A percentile compares a stretch with the other conserved stretches of the same genome.
phyloP scores from a whole-genome alignment of 2,113 vertebrate genomes.

The Atlantisia rogersi region DNA sequence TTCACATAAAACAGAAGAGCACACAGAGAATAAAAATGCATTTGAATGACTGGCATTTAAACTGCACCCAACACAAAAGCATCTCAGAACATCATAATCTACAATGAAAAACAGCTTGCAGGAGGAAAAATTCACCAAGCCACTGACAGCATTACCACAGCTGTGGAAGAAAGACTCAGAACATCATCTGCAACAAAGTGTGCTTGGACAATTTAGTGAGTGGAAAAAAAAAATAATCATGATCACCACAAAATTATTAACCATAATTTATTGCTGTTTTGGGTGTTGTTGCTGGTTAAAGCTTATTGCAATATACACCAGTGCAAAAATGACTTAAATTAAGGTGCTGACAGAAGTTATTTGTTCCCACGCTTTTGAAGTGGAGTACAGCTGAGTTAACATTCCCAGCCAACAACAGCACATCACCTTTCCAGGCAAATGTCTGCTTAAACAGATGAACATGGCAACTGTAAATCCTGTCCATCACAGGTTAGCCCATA shows the following conservation, averaged over 20 bases:
- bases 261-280: background rate
- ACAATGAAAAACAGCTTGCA: background rate
- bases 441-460: background rate
- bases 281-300: background rate
- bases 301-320: background rate
- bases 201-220: background rate
- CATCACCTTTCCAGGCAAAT: background rate
- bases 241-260: background rate
- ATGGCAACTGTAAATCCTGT: background rate
- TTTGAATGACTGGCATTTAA: conserved; percentile 4
- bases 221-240: background rate
- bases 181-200: background rate
- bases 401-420: background rate
- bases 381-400: background rate
- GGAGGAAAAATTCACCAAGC: background rate
- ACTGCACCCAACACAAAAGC: conserved; percentile 7
- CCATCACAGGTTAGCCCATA: background rate
- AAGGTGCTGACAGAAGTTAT: background rate
- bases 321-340: background rate
- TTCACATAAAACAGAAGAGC: background rate
- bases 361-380: background rate
- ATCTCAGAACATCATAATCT: background rate
- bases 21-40: background rate
- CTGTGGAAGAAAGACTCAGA: background rate
- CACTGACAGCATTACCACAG: background rate